Evolutionary conservation across 2,888 invertebrate genomes (phyloP), one percentile per base, ranked within the genome.

Genomic region (Eustalomyia histrio): DNA sequence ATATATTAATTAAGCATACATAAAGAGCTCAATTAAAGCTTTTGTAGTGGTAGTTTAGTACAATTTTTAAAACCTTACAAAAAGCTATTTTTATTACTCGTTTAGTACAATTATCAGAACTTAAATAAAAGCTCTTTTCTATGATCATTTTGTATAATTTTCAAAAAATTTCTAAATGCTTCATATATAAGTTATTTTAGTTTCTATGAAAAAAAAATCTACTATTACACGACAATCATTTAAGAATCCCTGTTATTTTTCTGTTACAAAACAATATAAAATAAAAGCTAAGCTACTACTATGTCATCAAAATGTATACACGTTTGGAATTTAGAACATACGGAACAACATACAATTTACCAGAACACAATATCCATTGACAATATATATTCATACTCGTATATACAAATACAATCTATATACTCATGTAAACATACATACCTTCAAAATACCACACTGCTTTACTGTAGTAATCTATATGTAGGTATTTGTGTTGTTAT

Each of bases 311-410:
- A 69, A 71, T 74, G 72, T 72, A 47, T 60, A 74, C 80, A 76
- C 69, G 64, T 76, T 81, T 52, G 74, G 78, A 78, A 81, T 81
- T 81, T 79, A 81, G 81, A 81, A 74, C 81, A 78, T 50, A 58
- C 52, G 18, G 18, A 57, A 78, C 58, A 81, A 67, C 50, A 74
- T 47, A 47, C n/a, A 39, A 47, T 47, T 47, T n/a, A 47, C 43
- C 43, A 47, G 43, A n/a, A 47, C 43, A 47, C 43, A 47, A 47
- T 47, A 47, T 47, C n/a, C 43, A 47, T 47, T 47, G 43, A n/a
- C 43, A 47, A 47, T 47, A 47, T 47, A 47, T n/a, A 50, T 50
- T 29, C 29, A 29, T 29, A 29, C 7, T n/a, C n/a, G 5, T 24
- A 24, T 5, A 24, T 3, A 3, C 2, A 2, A 24, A 29, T 29